Evolutionary conservation across 2,888 invertebrate genomes (phyloP), one percentile per base, ranked within the genome.

Genomic region (Scaptomyza flava): DNA sequence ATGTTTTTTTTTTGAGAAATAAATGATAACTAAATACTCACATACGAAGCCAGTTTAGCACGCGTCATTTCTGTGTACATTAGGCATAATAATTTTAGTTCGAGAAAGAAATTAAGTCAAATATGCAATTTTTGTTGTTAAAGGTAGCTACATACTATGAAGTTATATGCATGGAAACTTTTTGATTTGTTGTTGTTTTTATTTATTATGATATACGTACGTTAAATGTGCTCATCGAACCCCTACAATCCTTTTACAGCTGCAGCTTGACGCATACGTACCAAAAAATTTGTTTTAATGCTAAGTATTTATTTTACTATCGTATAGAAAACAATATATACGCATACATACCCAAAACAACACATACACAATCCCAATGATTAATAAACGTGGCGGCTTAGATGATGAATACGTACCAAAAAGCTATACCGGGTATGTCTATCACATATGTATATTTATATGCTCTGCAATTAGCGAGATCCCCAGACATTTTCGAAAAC

Each of bases 381-480:
- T 47, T 43, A 47, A 53, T 42, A 31, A 67, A 48, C 17, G 17
- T 17, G 43, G 14, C 34, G 54, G 34, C 47, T 51, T 50, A 6
- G 56, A 52, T 59, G 73, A 72, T 46, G 72, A 67, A 74, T 74
- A 75, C 75, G 58, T 75, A 75, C 75, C 75, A 63, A 77, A 72
- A 63, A 60, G 48, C 60, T 68, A 72, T 57, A 56, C 57, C 50
- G 34, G 38, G 38, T 66, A 61, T 73, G 51, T 61, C 42, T 64
- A 70, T 70, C 45, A 74, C 63, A 72, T 71, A 66, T 53, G 31
- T n/a, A 20, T n/a, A 20, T 34, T 42, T 41, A 52, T 50, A 12
- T 51, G 36, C 42, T 63, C 46, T 71, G 72, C 27, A 51, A 56
- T 64, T 61, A 53, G 51, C 61, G 59, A 58, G 46, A 77, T 72